Percentiles rank a stretch among this genome's conserved stretches.
These are phyloP conservation scores for Nasonia giraulti DNA, from an alignment of 1,140 invertebrate genomes.

Conservation along the genomic window DNA sequence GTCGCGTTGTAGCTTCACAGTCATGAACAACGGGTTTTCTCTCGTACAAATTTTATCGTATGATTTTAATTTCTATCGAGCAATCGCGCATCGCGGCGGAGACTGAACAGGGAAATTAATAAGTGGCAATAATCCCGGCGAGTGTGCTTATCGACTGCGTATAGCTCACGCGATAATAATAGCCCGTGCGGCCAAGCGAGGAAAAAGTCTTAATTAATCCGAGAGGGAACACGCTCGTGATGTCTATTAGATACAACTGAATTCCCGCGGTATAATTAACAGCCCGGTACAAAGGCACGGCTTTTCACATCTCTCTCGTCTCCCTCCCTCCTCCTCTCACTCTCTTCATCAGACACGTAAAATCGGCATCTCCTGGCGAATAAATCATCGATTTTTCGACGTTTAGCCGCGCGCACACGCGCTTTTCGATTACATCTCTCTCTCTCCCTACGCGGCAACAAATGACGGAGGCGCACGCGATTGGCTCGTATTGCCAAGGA, in stretches of 20 bases:
- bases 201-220: conserved; percentile 42
- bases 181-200: not conserved
- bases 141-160: not conserved
- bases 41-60: too few relatives aligned
- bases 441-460: not conserved
- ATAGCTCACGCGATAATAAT: not conserved
- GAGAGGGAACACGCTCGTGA: not conserved
- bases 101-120: conserved; percentile 25
- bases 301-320: not conserved
- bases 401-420: not conserved
- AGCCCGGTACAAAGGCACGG: not conserved
- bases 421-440: conserved; percentile 14
- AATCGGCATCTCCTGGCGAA: conserved; percentile 30
- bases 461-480: conserved; percentile 41
- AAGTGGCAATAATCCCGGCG: conserved; percentile 6
- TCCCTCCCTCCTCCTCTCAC: too few relatives aligned
- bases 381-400: conserved; percentile 46
- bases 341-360: conserved; percentile 9
- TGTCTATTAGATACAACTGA: not conserved
- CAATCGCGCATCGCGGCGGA: not conserved
- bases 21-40: too few relatives aligned
- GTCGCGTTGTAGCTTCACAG: too few relatives aligned
- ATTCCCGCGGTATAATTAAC: not conserved
- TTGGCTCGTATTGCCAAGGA: conserved; percentile 18
- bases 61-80: too few relatives aligned